Percentiles rank a stretch among this genome's conserved stretches.
Conservation (phyloP, 2,888 invertebrate species). For the Belgica antarctica region DNA sequence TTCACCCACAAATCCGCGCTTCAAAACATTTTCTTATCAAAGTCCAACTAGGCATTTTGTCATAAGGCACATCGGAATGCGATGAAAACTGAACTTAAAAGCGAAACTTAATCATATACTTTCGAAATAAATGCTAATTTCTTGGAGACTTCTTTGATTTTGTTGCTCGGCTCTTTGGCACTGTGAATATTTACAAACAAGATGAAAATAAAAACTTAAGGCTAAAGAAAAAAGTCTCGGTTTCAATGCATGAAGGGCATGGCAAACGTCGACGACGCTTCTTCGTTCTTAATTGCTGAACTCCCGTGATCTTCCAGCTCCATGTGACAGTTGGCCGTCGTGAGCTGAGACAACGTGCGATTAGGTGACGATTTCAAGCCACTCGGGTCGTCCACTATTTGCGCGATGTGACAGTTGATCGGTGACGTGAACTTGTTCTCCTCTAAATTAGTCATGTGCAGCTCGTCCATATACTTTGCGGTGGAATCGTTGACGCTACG, state of each 20-base stretch:
- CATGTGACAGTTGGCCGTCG: conserved; percentile 36
- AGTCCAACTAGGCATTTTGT: background rate
- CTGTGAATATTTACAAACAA: conserved; percentile 21
- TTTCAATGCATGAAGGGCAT: conserved; percentile 34
- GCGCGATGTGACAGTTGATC: conserved; percentile 34
- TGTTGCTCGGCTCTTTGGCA: conserved; percentile 29
- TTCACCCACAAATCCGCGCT: too few species aligned
- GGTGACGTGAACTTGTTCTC: conserved; percentile 47
- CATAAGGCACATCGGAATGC: conserved; percentile 19
- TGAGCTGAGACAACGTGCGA: conserved; percentile 30
- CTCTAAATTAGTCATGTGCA: conserved; percentile 50
- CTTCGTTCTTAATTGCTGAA: conserved; percentile 27
- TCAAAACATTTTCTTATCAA: background rate
- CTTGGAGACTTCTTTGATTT: conserved; percentile 34
- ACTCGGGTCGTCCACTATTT: conserved; percentile 29
- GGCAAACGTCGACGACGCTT: conserved; percentile 7
- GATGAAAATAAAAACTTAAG: background rate
- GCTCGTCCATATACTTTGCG: conserved; percentile 49
- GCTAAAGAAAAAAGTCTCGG: too few species aligned
- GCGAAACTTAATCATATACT: background rate
- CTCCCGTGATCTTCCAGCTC: conserved; percentile 32
- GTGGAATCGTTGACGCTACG: conserved; percentile 45
- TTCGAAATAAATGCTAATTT: conserved; percentile 13
- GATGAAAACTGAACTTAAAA: background rate
- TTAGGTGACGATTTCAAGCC: conserved; percentile 25